These are phyloP conservation scores for Panurus biarmicus DNA, from an alignment of 2,113 vertebrate species.

Conservation along the genomic window DNA sequence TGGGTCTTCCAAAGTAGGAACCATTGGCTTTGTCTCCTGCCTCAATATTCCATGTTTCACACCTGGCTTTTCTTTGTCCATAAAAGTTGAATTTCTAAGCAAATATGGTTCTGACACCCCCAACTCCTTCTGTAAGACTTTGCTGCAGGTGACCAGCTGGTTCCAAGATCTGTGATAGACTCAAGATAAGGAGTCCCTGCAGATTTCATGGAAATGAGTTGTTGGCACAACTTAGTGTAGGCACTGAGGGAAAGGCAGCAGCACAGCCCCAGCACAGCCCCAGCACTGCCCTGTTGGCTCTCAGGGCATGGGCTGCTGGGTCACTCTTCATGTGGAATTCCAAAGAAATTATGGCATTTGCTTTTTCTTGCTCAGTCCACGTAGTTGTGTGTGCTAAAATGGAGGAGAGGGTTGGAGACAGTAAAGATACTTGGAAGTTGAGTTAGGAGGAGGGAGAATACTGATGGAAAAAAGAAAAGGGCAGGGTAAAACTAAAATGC, in stretches of 20 bases:
- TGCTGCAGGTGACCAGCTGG: background rate
- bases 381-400: background rate
- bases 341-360: background rate
- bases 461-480: background rate
- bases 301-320: background rate
- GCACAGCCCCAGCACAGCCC: too few species aligned
- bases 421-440: background rate
- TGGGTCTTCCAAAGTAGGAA: background rate
- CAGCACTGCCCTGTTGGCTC: background rate
- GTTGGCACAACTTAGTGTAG: background rate
- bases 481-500: background rate
- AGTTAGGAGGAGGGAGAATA: background rate
- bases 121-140: background rate
- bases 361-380: background rate
- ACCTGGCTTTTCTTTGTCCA: background rate
- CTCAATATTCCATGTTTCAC: background rate
- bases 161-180: background rate
- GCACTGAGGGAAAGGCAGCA: background rate
- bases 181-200: background rate
- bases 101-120: background rate
- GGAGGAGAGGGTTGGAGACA: background rate
- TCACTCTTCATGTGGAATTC: background rate
- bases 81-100: background rate
- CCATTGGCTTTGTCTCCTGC: background rate
- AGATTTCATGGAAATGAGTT: background rate